phyloP scores from a whole-genome alignment of 2,797 vertebrate species.

The Holocentrus rufus region DNA sequence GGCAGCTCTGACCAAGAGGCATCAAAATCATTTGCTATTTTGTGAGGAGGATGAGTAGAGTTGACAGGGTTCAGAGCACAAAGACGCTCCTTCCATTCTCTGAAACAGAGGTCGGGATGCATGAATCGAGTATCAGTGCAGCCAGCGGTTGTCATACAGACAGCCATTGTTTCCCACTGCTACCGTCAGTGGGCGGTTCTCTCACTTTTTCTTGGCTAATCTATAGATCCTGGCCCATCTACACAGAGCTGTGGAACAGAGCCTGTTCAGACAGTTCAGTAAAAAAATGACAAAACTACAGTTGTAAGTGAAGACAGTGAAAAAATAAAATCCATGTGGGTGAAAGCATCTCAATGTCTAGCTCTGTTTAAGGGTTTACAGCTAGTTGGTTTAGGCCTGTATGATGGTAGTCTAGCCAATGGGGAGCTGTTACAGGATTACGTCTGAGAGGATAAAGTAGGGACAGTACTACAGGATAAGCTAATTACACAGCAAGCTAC shows the following conservation, averaged over 20 bases:
- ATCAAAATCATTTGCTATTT: slow-evolving; percentile 48
- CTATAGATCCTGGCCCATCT: slow-evolving; percentile 39
- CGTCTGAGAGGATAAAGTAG: slow-evolving; percentile 68
- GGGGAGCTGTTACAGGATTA: slow-evolving; percentile 71
- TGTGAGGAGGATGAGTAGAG: slow-evolving; percentile 57
- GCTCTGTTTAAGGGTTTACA: slow-evolving; percentile 17
- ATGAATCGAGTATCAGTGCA: slow-evolving; percentile 76
- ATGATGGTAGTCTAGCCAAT: slow-evolving; percentile 19
- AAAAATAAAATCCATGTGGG: neutral
- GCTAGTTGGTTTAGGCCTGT: slow-evolving; percentile 27
- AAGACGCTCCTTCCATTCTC: slow-evolving; percentile 70
- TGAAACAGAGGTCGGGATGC: slow-evolving; percentile 70
- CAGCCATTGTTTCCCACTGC: slow-evolving; percentile 74
- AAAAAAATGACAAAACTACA: slow-evolving; percentile 1
- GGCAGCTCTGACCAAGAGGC: slow-evolving; percentile 39
- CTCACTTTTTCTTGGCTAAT: slow-evolving; percentile 56
- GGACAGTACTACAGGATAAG: slow-evolving; percentile 65
- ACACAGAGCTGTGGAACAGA: slow-evolving; percentile 12
- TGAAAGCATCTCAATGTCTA: neutral
- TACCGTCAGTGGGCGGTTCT: slow-evolving; percentile 57
- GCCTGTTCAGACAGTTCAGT: slow-evolving; percentile 28
- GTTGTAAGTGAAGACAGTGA: neutral
- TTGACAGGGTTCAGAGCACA: slow-evolving; percentile 77
- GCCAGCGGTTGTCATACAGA: slow-evolving; percentile 71
- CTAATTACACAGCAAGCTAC: slow-evolving; percentile 68